Evolutionary conservation across 2,797 vertebrate species (phyloP).

Genomic region (Peromyscus melanophrys): DNA sequence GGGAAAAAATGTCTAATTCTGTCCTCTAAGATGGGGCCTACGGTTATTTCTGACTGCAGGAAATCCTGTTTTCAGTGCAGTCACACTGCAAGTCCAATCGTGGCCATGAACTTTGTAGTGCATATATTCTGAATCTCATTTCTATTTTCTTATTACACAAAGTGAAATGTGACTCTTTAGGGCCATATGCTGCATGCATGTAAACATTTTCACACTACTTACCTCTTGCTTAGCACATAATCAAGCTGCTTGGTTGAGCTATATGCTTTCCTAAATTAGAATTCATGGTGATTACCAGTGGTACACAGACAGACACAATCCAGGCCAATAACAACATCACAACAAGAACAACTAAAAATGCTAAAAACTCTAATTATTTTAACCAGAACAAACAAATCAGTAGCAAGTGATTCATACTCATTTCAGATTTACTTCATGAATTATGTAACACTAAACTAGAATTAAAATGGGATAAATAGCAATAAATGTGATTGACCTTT

Average conservation of each 20-base stretch:
- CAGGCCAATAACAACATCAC: neutral
- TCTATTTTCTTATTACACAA: neutral
- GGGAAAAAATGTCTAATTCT: neutral
- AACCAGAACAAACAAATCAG: neutral
- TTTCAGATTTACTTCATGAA: neutral
- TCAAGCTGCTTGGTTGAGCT: too few species aligned
- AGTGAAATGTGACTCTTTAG: neutral
- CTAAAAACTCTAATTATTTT: neutral
- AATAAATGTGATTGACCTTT: neutral
- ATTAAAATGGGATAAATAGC: neutral
- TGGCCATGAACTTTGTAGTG: neutral
- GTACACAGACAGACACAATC: neutral
- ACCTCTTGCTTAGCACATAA: neutral
- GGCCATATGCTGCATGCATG: neutral
- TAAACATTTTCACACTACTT: neutral
- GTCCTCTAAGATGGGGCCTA: neutral
- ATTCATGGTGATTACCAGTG: neutral
- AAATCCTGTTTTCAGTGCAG: neutral
- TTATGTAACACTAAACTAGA: neutral
- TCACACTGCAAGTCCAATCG: neutral
- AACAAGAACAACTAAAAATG: neutral
- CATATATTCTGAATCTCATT: neutral
- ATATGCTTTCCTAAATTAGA: neutral
- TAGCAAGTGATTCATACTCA: neutral
- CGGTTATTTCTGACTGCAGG: neutral